Base-by-base conservation (phyloP, 2,888 invertebrate genomes). In the Empis livida region DNA sequence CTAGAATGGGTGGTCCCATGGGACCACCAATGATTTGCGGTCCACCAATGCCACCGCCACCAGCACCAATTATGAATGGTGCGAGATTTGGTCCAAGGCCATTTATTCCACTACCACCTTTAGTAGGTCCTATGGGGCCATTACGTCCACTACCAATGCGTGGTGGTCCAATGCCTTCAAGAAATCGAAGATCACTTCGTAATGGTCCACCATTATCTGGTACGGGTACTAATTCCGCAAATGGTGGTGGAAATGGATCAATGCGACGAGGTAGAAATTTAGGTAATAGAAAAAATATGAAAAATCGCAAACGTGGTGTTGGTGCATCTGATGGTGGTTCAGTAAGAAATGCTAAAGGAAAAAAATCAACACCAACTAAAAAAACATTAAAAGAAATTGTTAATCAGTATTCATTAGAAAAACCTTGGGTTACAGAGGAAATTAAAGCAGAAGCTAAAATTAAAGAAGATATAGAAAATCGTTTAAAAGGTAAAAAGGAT, bases 361-460 rank as follows among this genome's bases (percentile, higher is more conserved):
- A 59, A 44, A 64, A 64, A 51, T 5, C 20, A 16, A 35, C 15
- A 20, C 9, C 30, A 14, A 49, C 46, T 16, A 65, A 64, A 30
- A 67, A 64, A 47, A 67, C 67, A 13, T 55, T 67, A 1, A 66
- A 62, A 45, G 64, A 64, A 51, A 59, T 67, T n/a, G 59, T 64
- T 4, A 68, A 65, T 56, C 68, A 68, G 44, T 69, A 69, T 58
- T 64, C 67, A 15, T 55, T 78, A 44, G 71, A 71, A 27, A 76
- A 76, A 58, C 74, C 77, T 1, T 79, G 77, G 75, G 74, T 79
- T 8, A 74, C 71, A 10, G 73, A 73, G 13, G 70, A 71, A 20
- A 73, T 79, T 42, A 74, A 72, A 54, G 63, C 61, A 6, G 76
- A 76, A 56, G 73, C 77, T 51, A 63, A 61, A 35, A 73, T 72